These are phyloP conservation scores for Atractosteus spatula DNA, from an alignment of 2,113 vertebrate genomes.

Conservation along the genomic window DNA sequence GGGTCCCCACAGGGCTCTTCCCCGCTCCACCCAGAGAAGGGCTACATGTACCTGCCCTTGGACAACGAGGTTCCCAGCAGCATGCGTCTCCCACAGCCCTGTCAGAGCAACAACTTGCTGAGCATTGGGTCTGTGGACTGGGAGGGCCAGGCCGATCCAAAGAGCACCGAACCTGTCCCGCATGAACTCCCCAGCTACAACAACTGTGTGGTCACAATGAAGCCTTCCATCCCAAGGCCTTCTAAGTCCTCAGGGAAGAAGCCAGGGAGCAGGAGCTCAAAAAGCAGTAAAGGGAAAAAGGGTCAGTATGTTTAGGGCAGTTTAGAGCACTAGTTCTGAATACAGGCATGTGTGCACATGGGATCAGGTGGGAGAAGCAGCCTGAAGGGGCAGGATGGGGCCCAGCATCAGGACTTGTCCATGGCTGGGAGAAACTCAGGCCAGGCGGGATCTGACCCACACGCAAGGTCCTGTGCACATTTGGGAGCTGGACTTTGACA, in stretches of 20 bases:
- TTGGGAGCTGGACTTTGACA: no score
- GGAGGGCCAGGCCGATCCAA: conserved; percentile 30
- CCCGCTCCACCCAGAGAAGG: conserved; percentile 27
- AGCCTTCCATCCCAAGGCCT: conserved; percentile 24
- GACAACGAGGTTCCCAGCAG: neutral
- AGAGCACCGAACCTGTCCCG: neutral
- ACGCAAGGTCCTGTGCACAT: no score
- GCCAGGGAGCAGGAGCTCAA: conserved; percentile 23
- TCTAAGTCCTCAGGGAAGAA: conserved; percentile 36
- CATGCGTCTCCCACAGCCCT: conserved; percentile 24
- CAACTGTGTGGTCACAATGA: conserved; percentile 44
- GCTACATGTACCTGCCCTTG: conserved; percentile 20
- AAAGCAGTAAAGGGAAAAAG: conserved; percentile 35
- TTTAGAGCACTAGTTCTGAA: no score
- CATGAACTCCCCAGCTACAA: conserved; percentile 55
- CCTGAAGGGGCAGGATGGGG: no score
- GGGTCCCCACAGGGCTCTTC: neutral
- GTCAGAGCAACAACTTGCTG: conserved; percentile 32
- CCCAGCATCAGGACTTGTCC: no score
- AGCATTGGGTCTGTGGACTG: conserved; percentile 29
- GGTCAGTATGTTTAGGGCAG: conserved; percentile 61
- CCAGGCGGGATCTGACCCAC: no score
- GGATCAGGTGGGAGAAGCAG: no score
- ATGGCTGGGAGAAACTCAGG: no score
- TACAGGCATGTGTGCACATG: no score